Evolutionary conservation across 2,888 invertebrate genomes (phyloP), one percentile per base, ranked within the genome.

Genomic region (Archaeoteleia sp.): DNA sequence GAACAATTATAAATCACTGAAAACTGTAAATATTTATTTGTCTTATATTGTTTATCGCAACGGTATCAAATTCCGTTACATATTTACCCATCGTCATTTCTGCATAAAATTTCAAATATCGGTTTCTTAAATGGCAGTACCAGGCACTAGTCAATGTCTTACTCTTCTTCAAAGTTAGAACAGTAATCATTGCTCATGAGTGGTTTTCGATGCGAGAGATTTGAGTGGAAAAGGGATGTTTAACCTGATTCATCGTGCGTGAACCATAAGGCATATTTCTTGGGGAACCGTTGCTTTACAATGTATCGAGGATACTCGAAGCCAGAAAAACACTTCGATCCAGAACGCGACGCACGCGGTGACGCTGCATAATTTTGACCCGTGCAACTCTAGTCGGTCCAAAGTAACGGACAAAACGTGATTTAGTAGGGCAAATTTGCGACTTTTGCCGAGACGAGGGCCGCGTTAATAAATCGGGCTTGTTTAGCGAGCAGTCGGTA

Each of bases 201-300:
- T 48, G 46, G 8, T 55, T 62, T 60, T 46, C 37, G 49, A 55
- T 63, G 45, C 37, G 32, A 27, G 13, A 46, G 42, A 58, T 48
- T 57, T 14, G 57, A 63, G 34, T 25, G 34, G 48, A 48, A 30
- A 57, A 61, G 61, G 48, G 51, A 30, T 58, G 65, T 53, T 67
- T 65, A 70, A 63, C 70, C 54, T 68, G 66, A 17, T 72, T 69
- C 62, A 40, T 71, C 69, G 43, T 70, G 73, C 71, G 68, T 65
- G 66, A 72, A 70, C 60, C 40, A 53, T 60, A 46, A 70, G 35
- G 37, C 45, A 25, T 30, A 30, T 15, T 61, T 60, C 37, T 40
- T 13, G 15, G 15, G 49, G 58, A 67, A 70, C 55, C 63, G 63
- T 60, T 66, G 55, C 57, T 51, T 43, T 30, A 30, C 49, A 9